phyloP scores from a whole-genome alignment of 2,113 vertebrate genomes.

The Ictidomys tridecemlineatus region DNA sequence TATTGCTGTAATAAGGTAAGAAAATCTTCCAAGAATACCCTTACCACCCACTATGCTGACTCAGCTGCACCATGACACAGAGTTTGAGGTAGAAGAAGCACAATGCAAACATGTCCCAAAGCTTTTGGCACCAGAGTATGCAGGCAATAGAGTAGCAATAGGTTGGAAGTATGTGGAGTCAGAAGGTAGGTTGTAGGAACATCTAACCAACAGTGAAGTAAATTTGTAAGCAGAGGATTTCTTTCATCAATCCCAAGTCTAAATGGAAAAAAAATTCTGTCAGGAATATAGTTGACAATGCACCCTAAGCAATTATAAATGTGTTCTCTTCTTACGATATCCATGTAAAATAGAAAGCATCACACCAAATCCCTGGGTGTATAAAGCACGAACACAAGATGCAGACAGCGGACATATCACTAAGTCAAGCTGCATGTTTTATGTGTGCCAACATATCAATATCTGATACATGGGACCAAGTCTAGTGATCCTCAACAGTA shows the following conservation, averaged over 20 bases:
- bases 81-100: neutral
- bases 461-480: neutral
- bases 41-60: neutral
- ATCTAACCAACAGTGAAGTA: neutral
- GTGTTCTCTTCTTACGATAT: neutral
- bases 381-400: neutral
- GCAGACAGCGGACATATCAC: too few relatives aligned
- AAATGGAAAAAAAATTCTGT: neutral
- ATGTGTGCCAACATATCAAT: neutral
- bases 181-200: neutral
- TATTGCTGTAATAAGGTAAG: neutral
- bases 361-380: neutral
- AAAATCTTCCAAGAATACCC: constrained; percentile 15
- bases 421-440: neutral
- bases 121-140: neutral
- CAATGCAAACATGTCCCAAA: neutral
- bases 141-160: neutral
- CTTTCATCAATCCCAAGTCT: neutral
- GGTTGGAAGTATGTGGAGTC: neutral
- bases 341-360: neutral
- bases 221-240: constrained; percentile 34
- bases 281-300: neutral
- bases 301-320: neutral
- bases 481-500: neutral
- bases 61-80: neutral